Percentiles rank a stretch among this genome's conserved stretches.
Conservation (phyloP, 2,888 invertebrate genomes). For the Lithophane leautieri region DNA sequence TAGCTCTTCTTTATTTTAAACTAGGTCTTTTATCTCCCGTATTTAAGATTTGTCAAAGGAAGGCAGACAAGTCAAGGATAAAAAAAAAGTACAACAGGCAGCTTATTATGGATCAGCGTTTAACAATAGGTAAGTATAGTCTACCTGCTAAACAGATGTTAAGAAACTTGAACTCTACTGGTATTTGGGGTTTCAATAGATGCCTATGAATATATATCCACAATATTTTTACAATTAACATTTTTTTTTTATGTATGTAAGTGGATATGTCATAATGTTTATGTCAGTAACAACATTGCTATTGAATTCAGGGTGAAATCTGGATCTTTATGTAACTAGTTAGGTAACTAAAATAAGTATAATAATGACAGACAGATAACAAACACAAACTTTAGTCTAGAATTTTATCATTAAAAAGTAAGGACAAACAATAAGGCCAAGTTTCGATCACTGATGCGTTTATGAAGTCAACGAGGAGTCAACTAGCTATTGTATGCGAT, state of each 20-base stretch:
- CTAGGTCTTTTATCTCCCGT: background rate
- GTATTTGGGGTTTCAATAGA: background rate
- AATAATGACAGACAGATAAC: background rate
- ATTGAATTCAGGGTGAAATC: background rate
- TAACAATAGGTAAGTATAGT: background rate
- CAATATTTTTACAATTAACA: conserved; percentile 5
- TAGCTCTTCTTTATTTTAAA: background rate
- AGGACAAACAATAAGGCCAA: conserved; percentile 37
- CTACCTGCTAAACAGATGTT: too few relatives aligned
- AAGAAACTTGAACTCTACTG: background rate
- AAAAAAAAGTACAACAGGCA: background rate
- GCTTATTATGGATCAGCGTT: background rate
- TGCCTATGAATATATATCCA: too few relatives aligned
- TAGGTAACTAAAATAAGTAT: background rate
- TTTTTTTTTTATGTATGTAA: background rate
- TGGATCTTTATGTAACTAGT: background rate
- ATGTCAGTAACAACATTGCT: background rate
- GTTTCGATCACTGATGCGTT: conserved; percentile 48
- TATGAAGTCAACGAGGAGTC: conserved; percentile 52
- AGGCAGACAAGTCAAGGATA: too few relatives aligned
- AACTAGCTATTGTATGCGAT: conserved; percentile 42
- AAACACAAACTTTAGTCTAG: background rate
- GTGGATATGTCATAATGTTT: too few relatives aligned
- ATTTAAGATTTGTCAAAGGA: background rate
- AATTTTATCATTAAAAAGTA: conserved; percentile 32